Percentiles rank a stretch among this genome's conserved stretches.
phyloP scores from a whole-genome alignment of 2,888 invertebrate species.

The Temnothorax rugatulus region DNA sequence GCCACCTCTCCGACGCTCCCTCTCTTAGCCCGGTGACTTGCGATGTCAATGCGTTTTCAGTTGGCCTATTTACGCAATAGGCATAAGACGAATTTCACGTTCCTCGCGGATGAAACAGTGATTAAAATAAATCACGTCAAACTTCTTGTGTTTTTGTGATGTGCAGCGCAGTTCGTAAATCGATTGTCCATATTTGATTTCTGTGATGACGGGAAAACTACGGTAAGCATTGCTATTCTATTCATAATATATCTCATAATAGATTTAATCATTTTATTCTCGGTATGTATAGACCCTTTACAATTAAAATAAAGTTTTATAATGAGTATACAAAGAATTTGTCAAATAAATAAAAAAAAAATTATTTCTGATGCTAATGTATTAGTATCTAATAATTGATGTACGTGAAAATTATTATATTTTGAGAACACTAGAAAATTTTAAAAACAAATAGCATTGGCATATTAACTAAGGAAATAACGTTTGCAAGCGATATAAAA shows the following conservation, averaged over 20 bases:
- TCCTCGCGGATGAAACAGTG: constrained; percentile 9
- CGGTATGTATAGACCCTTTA: background rate
- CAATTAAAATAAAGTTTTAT: background rate
- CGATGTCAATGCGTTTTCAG: constrained; percentile 77
- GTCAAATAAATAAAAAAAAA: background rate
- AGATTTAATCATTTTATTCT: background rate
- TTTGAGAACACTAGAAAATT: background rate
- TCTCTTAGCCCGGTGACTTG: constrained; percentile 60
- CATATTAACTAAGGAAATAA: background rate
- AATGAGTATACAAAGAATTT: background rate
- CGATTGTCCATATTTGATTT: background rate
- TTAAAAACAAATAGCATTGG: background rate
- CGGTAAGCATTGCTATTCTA: constrained; percentile 4
- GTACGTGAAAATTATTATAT: background rate
- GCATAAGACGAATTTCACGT: constrained; percentile 60
- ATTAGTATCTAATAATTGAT: background rate
- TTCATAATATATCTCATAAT: background rate
- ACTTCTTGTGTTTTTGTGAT: constrained; percentile 19
- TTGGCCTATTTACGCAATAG: constrained; percentile 73
- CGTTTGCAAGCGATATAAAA: background rate
- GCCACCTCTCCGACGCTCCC: constrained; percentile 65
- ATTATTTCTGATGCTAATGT: background rate
- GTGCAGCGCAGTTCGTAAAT: background rate
- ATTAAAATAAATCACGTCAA: constrained; percentile 4
- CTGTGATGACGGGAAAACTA: background rate